phyloP scores from a whole-genome alignment of 2,888 invertebrate species.

The Melolontha melolontha region DNA sequence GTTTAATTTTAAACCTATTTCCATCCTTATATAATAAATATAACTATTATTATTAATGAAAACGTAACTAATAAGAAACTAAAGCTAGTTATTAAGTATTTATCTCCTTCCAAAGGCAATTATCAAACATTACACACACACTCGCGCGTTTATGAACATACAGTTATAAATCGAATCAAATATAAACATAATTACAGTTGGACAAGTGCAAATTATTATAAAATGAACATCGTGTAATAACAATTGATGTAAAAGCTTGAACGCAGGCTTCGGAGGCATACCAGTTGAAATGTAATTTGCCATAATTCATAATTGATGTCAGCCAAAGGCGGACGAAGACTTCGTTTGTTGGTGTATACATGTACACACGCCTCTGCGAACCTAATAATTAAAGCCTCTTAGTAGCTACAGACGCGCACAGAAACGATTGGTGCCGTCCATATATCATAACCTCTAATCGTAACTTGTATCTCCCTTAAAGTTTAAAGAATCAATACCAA shows the following conservation, averaged over 20 bases:
- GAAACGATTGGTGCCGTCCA: constrained; percentile 46
- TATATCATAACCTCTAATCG: constrained; percentile 50
- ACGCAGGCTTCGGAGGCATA: background rate
- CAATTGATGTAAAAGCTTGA: background rate
- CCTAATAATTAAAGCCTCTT: constrained; percentile 51
- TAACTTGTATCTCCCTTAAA: constrained; percentile 43
- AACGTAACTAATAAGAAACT: constrained; percentile 30
- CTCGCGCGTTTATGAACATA: background rate
- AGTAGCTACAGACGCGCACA: constrained; percentile 49
- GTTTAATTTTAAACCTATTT: too few species aligned
- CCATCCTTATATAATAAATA: constrained; percentile 31
- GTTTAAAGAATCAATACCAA: constrained; percentile 47
- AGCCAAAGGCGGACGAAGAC: constrained; percentile 41
- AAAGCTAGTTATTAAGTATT: constrained; percentile 34
- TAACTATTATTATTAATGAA: constrained; percentile 33
- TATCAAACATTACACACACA: constrained; percentile 31
- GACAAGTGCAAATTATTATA: constrained; percentile 47
- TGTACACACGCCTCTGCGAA: constrained; percentile 45
- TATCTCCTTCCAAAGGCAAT: constrained; percentile 37
- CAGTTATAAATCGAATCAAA: constrained; percentile 18
- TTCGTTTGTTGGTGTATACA: background rate
- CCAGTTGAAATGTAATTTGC: constrained; percentile 50
- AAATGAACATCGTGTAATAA: constrained; percentile 34
- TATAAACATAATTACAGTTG: constrained; percentile 42
- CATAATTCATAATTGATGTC: constrained; percentile 51